phyloP scores from a whole-genome alignment of 2,888 invertebrate genomes.

The Cosmia trapezina region DNA sequence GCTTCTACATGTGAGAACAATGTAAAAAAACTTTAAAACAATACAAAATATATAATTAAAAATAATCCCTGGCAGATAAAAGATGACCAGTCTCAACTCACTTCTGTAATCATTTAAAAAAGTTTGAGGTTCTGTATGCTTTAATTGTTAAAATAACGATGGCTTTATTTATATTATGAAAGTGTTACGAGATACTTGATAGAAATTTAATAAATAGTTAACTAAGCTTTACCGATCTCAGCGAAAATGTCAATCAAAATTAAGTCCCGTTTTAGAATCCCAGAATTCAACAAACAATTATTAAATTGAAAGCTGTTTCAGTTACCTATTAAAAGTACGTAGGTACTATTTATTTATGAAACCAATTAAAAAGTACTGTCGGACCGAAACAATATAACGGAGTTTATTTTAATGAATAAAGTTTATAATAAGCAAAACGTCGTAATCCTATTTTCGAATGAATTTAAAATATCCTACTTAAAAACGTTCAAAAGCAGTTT shows the following conservation, averaged over 20 bases:
- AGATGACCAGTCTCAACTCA: too few species aligned
- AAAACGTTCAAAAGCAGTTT: not conserved
- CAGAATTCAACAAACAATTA: not conserved
- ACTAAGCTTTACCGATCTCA: not conserved
- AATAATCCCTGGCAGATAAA: too few species aligned
- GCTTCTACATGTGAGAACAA: too few species aligned
- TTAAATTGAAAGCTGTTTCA: slow-evolving; percentile 6
- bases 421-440: slow-evolving; percentile 18
- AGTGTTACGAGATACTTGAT: too few species aligned
- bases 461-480: slow-evolving; percentile 10
- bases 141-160: not conserved
- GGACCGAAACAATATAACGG: slow-evolving; percentile 9
- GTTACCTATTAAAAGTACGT: slow-evolving; percentile 8
- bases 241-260: not conserved
- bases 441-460: slow-evolving; percentile 1
- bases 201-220: not conserved
- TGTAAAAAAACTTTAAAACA: too few species aligned
- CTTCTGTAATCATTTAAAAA: not conserved
- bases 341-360: not conserved
- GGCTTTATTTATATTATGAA: not conserved
- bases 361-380: slow-evolving; percentile 1
- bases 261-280: not conserved
- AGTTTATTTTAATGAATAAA: slow-evolving; percentile 29
- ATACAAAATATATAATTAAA: too few species aligned
- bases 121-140: not conserved